Evolutionary conservation across 2,797 vertebrate genomes (phyloP).

Genomic region (Characodon lateralis): DNA sequence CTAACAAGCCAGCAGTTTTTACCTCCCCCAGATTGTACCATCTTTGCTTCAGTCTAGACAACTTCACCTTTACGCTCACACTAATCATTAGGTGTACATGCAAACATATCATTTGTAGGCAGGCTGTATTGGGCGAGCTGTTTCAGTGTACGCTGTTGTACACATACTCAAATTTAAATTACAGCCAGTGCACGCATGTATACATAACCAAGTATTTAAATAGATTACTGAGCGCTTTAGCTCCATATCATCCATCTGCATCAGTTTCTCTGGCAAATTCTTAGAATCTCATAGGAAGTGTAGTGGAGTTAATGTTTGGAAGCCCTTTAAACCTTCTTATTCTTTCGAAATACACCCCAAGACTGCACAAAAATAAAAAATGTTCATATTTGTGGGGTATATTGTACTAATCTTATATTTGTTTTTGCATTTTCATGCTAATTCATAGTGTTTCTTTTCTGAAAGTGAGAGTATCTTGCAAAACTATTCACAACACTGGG

Average conservation of each 20-base stretch:
- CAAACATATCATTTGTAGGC: conserved; percentile 13
- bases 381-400: conserved; percentile 55
- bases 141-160: conserved; percentile 11
- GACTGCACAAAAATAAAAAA: conserved; percentile 20
- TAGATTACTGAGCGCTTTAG: conserved; percentile 20
- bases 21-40: conserved; percentile 51
- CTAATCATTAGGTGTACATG: conserved; percentile 13
- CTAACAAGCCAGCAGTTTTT: conserved; percentile 21
- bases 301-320: conserved; percentile 25
- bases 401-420: conserved; percentile 7
- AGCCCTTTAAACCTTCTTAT: conserved; percentile 32
- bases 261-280: conserved; percentile 35
- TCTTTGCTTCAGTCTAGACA: conserved; percentile 29
- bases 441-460: background rate
- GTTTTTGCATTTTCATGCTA: background rate
- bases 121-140: conserved; percentile 26
- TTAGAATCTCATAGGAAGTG: conserved; percentile 51
- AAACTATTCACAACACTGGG: background rate
- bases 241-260: conserved; percentile 39
- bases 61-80: conserved; percentile 35
- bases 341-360: conserved; percentile 42
- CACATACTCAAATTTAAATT: conserved; percentile 4
- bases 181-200: conserved; percentile 13
- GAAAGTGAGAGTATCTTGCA: too few relatives aligned
- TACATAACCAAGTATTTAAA: conserved; percentile 5